A percentile compares a stretch with the other conserved stretches of the same genome.
Evolutionary conservation across 2,888 invertebrate species (phyloP).

Genomic region (Spisula subtruncata): DNA sequence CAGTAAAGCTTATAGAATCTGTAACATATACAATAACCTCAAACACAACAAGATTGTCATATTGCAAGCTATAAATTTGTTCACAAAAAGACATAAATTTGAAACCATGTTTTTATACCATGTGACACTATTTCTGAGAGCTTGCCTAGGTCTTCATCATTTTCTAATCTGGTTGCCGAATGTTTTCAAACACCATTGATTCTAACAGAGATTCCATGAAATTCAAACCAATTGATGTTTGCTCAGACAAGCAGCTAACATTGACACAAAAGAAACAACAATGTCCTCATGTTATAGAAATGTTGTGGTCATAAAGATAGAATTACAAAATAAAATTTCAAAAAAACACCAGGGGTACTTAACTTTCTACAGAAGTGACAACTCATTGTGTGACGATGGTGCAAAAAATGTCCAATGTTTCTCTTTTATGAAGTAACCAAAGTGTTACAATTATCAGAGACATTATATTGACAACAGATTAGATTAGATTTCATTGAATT

Average conservation of each 20-base stretch:
- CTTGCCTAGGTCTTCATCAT: not conserved
- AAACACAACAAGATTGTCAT: not conserved
- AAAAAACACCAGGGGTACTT: not conserved
- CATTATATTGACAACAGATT: not conserved
- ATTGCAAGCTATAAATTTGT: not conserved
- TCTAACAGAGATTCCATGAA: slow-evolving; percentile 7
- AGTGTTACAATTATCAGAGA: not conserved
- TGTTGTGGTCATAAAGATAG: not conserved
- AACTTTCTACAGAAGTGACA: not conserved
- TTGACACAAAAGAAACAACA: not conserved
- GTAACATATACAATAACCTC: no score
- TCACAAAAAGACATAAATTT: not conserved
- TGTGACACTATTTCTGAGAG: no score
- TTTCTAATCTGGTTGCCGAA: not conserved
- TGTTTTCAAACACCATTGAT: slow-evolving; percentile 9
- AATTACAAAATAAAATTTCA: slow-evolving; percentile 3
- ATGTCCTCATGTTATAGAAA: slow-evolving; percentile 3
- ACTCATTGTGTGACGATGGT: not conserved
- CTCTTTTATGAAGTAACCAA: not conserved
- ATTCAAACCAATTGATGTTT: slow-evolving; percentile 16
- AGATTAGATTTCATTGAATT: not conserved
- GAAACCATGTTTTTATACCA: not conserved
- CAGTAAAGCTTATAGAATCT: not conserved
- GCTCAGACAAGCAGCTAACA: not conserved
- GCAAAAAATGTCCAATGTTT: not conserved